These are phyloP conservation scores for Gadopsis marmoratus DNA, from an alignment of 2,797 vertebrate species.

Conservation along the genomic window DNA sequence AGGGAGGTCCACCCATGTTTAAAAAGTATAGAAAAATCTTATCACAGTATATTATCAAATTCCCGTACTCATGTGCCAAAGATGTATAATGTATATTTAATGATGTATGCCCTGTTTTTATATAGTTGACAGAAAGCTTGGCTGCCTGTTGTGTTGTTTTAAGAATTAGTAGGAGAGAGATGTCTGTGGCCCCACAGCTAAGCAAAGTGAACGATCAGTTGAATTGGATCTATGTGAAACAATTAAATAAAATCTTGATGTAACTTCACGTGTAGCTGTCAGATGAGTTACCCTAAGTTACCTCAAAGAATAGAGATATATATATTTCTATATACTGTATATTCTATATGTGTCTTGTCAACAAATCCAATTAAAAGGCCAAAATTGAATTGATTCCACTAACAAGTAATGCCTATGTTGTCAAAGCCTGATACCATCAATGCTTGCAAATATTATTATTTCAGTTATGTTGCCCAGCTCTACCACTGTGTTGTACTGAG, in stretches of 20 bases:
- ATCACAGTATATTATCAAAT: background rate
- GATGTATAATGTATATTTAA: background rate
- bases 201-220: background rate
- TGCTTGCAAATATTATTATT: background rate
- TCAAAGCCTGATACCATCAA: background rate
- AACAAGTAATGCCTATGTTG: background rate
- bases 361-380: background rate
- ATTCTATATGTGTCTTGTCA: background rate
- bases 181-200: background rate
- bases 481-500: slow-evolving; percentile 3
- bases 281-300: background rate
- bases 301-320: background rate
- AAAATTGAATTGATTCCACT: background rate
- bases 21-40: background rate
- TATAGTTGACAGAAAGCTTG: too few species aligned
- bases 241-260: background rate
- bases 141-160: background rate
- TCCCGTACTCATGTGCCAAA: background rate
- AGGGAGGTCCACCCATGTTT: background rate
- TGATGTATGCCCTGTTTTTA: background rate
- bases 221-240: background rate
- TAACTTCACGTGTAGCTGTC: background rate
- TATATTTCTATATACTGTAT: background rate
- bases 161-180: background rate
- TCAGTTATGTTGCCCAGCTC: background rate